phyloP scores from a whole-genome alignment of 1,140 invertebrate species.

The Pachyrhynchus sulphureomaculatus region DNA sequence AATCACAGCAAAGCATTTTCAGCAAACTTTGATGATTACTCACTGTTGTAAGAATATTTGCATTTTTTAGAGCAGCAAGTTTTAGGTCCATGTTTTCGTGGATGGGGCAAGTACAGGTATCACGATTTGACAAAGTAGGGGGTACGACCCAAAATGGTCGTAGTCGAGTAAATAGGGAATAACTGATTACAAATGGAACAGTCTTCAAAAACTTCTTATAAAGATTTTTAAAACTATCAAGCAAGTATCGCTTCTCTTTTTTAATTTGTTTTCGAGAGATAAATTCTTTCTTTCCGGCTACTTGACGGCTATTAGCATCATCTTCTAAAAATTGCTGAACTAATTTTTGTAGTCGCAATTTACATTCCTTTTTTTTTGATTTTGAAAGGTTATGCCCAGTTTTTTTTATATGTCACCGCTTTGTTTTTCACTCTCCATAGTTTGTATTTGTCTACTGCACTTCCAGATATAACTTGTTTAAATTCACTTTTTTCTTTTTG shows the following conservation, averaged over 20 bases:
- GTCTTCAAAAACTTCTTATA: too few relatives aligned
- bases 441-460: too few relatives aligned
- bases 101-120: not conserved
- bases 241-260: not conserved
- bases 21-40: not conserved
- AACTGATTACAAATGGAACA: too few relatives aligned
- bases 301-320: too few relatives aligned
- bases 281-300: not conserved
- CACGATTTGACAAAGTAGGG: not conserved
- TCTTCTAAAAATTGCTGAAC: too few relatives aligned
- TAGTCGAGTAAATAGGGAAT: too few relatives aligned
- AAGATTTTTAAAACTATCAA: too few relatives aligned
- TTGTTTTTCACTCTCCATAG: slow-evolving; percentile 33
- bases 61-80: not conserved
- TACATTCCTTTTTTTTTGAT: not conserved
- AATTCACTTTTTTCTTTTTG: slow-evolving; percentile 30
- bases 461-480: too few relatives aligned
- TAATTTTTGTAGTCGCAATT: not conserved
- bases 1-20: not conserved
- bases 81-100: not conserved
- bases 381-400: not conserved
- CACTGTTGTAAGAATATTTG: not conserved
- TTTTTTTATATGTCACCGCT: slow-evolving; percentile 22
- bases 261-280: not conserved
- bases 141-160: too few relatives aligned